Evolutionary conservation across 1,140 invertebrate species (phyloP).

Genomic region (Amyelois transitella): DNA sequence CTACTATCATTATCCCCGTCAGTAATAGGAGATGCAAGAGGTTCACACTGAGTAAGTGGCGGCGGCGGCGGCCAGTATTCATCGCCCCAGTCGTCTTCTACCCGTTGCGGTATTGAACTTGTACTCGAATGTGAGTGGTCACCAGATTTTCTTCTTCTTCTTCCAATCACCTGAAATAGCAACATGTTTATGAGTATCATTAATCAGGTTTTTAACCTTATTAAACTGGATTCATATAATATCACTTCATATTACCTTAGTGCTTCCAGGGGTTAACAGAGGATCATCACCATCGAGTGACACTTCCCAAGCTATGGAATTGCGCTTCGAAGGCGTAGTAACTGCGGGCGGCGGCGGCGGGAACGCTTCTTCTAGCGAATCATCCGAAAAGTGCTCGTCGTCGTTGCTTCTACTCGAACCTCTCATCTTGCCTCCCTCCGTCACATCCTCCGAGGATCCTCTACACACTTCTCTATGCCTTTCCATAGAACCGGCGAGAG

Average conservation of each 20-base stretch:
- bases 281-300: conserved; percentile 81
- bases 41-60: conserved; percentile 76
- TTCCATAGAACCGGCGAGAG: conserved; percentile 80
- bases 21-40: conserved; percentile 80
- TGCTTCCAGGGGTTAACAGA: conserved; percentile 81
- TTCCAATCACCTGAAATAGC: conserved; percentile 74
- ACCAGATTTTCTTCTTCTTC: conserved; percentile 76
- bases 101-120: conserved; percentile 75
- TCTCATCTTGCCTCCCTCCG: conserved; percentile 61
- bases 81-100: conserved; percentile 70
- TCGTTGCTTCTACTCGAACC: conserved; percentile 73
- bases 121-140: conserved; percentile 76
- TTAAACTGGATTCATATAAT: too few relatives aligned
- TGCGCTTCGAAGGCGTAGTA: conserved; percentile 79
- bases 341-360: conserved; percentile 75
- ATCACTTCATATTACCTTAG: conserved; percentile 76
- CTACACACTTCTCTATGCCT: conserved; percentile 85
- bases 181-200: background rate
- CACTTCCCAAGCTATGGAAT: conserved; percentile 89
- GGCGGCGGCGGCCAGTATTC: conserved; percentile 82
- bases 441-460: conserved; percentile 63
- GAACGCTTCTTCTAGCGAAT: conserved; percentile 85
- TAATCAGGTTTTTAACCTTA: too few relatives aligned
- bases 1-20: conserved; percentile 76
- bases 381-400: conserved; percentile 86